Conservation (phyloP, 2,888 invertebrate genomes). For the Agrotis puta region DNA sequence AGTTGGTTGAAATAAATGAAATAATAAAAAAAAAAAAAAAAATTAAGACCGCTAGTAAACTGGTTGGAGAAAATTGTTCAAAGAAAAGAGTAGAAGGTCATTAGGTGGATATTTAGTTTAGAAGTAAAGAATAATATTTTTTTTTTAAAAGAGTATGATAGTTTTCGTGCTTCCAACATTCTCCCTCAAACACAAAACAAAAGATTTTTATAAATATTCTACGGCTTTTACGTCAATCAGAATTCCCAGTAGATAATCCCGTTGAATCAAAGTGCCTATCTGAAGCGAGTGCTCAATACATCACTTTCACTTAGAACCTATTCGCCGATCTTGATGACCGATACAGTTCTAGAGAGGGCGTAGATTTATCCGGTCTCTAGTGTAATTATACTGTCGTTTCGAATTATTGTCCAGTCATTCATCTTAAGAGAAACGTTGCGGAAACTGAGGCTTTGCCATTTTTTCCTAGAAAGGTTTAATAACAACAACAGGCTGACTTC, state of each 20-base stretch:
- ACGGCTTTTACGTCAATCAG: slow-evolving; percentile 14
- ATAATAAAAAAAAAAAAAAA: too few relatives aligned
- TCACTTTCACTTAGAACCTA: slow-evolving; percentile 61
- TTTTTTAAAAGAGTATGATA: too few relatives aligned
- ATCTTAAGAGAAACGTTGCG: slow-evolving; percentile 21
- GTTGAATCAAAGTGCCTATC: slow-evolving; percentile 43
- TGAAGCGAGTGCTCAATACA: slow-evolving; percentile 35
- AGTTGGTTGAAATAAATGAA: too few relatives aligned
- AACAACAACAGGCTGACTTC: background rate
- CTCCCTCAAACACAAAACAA: background rate
- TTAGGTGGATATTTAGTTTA: too few relatives aligned
- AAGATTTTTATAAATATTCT: slow-evolving; percentile 11
- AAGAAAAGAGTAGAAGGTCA: too few relatives aligned
- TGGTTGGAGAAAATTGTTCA: too few relatives aligned
- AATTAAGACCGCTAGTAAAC: too few relatives aligned
- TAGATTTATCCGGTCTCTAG: slow-evolving; percentile 45
- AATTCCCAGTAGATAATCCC: slow-evolving; percentile 36
- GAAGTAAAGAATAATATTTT: too few relatives aligned
- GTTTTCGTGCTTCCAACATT: background rate
- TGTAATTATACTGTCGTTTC: slow-evolving; percentile 55
- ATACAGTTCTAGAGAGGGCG: slow-evolving; percentile 39
- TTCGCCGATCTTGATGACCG: slow-evolving; percentile 54
- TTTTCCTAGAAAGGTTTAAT: slow-evolving; percentile 1
- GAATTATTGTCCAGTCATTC: slow-evolving; percentile 50
- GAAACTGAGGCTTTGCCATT: slow-evolving; percentile 1